Conservation (phyloP, 92 coral and sea anemone species). For the Porites evermanni region DNA sequence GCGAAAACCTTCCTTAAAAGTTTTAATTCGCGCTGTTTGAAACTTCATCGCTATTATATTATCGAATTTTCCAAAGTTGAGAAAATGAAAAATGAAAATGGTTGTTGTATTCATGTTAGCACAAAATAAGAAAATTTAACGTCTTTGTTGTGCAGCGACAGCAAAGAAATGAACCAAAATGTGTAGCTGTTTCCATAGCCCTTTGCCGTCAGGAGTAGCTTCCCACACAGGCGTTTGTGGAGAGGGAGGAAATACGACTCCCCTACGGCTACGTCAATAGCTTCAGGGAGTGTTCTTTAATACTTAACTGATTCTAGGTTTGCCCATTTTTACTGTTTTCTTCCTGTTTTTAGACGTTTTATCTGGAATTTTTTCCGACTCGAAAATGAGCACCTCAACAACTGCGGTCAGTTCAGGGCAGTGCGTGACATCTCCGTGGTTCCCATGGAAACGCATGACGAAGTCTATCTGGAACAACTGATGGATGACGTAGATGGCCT, state of each 20-base stretch:
- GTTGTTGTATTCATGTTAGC: no score
- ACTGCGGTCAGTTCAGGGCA: conserved; percentile 99
- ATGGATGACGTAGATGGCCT: conserved; percentile 89
- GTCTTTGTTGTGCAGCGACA: no score
- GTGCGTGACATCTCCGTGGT: conserved; percentile 98
- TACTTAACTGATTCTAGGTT: neutral
- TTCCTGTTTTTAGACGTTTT: conserved; percentile 77
- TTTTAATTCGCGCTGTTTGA: no score
- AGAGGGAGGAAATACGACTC: no score
- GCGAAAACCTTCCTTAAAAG: neutral
- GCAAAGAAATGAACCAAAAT: no score
- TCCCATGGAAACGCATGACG: conserved; percentile 90
- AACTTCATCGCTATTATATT: no score
- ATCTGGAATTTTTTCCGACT: conserved; percentile 98
- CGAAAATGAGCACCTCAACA: conserved; percentile 97
- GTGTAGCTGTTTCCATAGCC: no score
- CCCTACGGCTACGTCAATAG: neutral
- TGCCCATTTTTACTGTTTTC: neutral
- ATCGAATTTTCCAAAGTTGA: no score
- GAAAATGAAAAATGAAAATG: no score
- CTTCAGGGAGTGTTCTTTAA: neutral
- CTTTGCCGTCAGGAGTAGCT: no score
- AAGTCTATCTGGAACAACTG: conserved; percentile 78
- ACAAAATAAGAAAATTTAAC: no score
- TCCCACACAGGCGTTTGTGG: no score